A percentile compares a stretch with the other conserved stretches of the same genome.
Evolutionary conservation across 2,797 vertebrate species (phyloP).

Genomic region (Geotrypetes seraphini): DNA sequence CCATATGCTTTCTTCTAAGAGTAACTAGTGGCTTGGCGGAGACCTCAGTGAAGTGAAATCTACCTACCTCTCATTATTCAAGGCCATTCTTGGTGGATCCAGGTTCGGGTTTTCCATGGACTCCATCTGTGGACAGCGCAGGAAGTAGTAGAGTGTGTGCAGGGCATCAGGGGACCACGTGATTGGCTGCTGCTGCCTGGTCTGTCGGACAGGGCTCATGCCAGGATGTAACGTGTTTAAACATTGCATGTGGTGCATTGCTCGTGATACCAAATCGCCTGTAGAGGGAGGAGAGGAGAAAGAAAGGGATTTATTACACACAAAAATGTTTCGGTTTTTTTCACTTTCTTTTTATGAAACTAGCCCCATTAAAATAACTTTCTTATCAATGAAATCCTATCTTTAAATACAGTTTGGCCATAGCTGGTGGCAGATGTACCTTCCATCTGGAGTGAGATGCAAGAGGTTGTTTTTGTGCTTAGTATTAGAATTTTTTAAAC

Average conservation of each 20-base stretch:
- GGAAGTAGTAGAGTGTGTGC: slow-evolving; percentile 87
- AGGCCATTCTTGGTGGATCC: slow-evolving; percentile 68
- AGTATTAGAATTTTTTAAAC: no score
- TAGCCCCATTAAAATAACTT: no score
- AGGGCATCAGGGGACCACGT: slow-evolving; percentile 85
- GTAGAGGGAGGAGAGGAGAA: neutral
- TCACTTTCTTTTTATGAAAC: no score
- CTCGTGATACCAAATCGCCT: slow-evolving; percentile 86
- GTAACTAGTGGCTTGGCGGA: no score
- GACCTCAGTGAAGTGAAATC: no score
- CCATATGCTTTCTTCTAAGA: no score
- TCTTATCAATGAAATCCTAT: no score
- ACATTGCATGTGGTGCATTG: slow-evolving; percentile 87
- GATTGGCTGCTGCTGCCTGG: slow-evolving; percentile 59
- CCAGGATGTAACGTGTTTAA: slow-evolving; percentile 52
- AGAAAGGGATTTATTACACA: neutral
- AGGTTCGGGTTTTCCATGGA: slow-evolving; percentile 86
- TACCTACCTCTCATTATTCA: slow-evolving; percentile 73
- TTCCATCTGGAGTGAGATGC: no score
- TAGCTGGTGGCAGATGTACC: no score
- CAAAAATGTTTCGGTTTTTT: fast-evolving
- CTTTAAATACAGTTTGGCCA: no score
- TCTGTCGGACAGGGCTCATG: slow-evolving; percentile 52
- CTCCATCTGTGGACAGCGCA: slow-evolving; percentile 86
- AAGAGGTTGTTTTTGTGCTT: no score